phyloP scores from a whole-genome alignment of 2,888 invertebrate genomes.

The Augochlorella aurata region DNA sequence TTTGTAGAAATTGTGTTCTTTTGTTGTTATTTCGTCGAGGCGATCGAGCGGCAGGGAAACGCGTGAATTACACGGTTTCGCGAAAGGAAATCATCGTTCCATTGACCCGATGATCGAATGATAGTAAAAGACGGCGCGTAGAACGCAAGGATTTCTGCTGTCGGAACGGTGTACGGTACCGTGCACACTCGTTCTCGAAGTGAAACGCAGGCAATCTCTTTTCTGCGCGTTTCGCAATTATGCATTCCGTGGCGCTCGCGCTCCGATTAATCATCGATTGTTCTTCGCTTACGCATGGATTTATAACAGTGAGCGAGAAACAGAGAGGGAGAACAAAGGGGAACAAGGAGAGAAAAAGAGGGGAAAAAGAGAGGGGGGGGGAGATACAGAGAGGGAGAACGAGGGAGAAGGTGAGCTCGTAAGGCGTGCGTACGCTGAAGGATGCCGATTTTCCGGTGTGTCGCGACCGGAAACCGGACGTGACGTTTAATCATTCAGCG shows the following conservation, averaged over 20 bases:
- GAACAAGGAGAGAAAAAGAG: background rate
- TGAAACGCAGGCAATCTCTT: conserved; percentile 54
- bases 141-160: conserved; percentile 29
- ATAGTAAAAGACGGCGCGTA: background rate
- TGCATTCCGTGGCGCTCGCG: conserved; percentile 61
- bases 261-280: conserved; percentile 68
- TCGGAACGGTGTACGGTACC: conserved; percentile 15
- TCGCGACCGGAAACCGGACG: conserved; percentile 55
- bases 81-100: background rate
- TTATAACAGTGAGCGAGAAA: conserved; percentile 32
- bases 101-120: background rate
- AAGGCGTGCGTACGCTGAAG: conserved; percentile 47
- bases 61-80: too few relatives aligned
- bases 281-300: conserved; percentile 40
- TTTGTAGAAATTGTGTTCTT: too few relatives aligned
- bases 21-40: too few relatives aligned
- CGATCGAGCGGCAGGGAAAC: too few relatives aligned
- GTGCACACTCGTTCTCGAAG: conserved; percentile 37
- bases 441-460: conserved; percentile 44
- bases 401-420: background rate
- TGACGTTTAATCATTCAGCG: conserved; percentile 42
- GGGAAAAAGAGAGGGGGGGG: background rate
- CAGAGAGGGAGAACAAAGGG: background rate
- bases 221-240: conserved; percentile 65
- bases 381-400: background rate